Base-by-base conservation (phyloP, 2,888 invertebrate genomes). In the Orthosia gothica region DNA sequence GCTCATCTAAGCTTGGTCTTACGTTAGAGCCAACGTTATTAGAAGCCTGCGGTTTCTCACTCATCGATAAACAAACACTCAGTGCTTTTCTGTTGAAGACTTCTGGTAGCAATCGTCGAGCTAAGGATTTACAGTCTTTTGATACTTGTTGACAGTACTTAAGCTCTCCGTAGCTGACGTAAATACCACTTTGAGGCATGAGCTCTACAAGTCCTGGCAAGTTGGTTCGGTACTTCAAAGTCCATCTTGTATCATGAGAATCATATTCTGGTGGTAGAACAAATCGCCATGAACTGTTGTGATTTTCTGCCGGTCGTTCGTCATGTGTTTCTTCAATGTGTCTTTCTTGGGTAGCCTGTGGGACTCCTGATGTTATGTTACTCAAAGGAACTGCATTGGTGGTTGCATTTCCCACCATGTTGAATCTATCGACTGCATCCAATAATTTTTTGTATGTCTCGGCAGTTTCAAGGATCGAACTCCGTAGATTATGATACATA, bases 241-340 rank as follows among this genome's bases (percentile, higher is more conserved):
- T 57, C 57, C 57, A 57, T 32, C 16, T 57, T 32, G 57, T 57
- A 57, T 57, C 26, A 57, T 32, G 9, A 57, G 26, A 7, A 57
- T 57, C 32, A 57, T 32, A 57, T 57, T 57, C 57, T 18, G 57
- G 32, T 57, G 57, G 57, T 32, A 57, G 57, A 57, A 57, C 57
- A 9, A 57, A 32, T 1, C 26, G 57, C 16, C 18, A 57, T 18
- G 15, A 32, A n/a, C n/a, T n/a, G 16, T 26, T 57, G 32, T 18
- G 57, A 32, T 26, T n/a, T n/a, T n/a, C n/a, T n/a, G n/a, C n/a
- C n/a, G n/a, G n/a, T n/a, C n/a, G n/a, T n/a, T n/a, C n/a, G n/a
- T n/a, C n/a, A n/a, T n/a, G n/a, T n/a, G n/a, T n/a, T n/a, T n/a
- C n/a, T n/a, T n/a, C n/a, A n/a, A n/a, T n/a, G n/a, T n/a, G n/a